A percentile compares a stretch with the other conserved stretches of the same genome.
Evolutionary conservation across 2,888 invertebrate species (phyloP).

Genomic region (Pristionchus fissidentatus): DNA sequence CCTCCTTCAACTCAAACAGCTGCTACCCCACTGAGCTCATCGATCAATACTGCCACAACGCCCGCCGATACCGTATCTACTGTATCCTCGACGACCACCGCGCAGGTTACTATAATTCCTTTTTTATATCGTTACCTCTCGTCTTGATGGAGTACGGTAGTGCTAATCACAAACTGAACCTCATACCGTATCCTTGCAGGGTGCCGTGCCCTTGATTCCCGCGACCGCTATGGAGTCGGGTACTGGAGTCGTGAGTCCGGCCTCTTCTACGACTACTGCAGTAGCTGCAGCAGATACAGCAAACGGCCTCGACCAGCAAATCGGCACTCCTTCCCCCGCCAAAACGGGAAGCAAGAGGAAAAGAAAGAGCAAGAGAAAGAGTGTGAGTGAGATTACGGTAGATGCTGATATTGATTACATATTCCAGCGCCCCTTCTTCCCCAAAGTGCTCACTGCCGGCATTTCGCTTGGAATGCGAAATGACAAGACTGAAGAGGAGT

Average conservation of each 20-base stretch:
- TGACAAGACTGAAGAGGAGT: background rate
- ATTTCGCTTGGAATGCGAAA: slow-evolving; percentile 3
- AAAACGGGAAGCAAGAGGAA: background rate
- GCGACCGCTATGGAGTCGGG: background rate
- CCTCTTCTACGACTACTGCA: background rate
- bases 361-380: slow-evolving; percentile 5
- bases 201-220: background rate
- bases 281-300: background rate
- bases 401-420: background rate
- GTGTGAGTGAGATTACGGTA: background rate
- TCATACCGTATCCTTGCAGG: background rate
- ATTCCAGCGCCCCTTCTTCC: background rate
- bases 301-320: background rate
- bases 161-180: no score
- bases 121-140: background rate
- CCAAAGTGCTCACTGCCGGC: background rate
- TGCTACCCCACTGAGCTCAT: background rate
- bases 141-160: no score
- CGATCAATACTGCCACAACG: background rate
- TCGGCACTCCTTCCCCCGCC: no score
- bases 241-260: background rate
- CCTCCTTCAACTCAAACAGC: background rate
- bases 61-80: background rate
- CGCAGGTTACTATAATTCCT: no score
- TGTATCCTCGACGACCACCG: background rate